Evolutionary conservation across 2,113 vertebrate species (phyloP).

Genomic region (Elanus axillaris): DNA sequence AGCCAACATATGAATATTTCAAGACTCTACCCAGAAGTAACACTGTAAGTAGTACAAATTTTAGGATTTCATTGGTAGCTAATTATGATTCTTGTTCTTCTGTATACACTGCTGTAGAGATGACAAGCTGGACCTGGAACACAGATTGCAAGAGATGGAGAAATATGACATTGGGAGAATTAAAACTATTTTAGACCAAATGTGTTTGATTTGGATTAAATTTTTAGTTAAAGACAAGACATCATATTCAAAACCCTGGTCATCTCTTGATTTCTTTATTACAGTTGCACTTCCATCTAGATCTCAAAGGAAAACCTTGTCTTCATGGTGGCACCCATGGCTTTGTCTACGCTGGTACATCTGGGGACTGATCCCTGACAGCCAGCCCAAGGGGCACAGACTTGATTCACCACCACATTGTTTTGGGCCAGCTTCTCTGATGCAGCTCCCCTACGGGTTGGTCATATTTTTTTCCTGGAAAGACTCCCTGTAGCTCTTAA

Average conservation of each 20-base stretch:
- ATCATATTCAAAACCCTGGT: neutral
- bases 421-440: neutral
- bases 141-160: neutral
- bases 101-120: neutral
- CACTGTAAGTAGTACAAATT: neutral
- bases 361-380: neutral
- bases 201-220: neutral
- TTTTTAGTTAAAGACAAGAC: neutral
- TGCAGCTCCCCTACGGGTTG: rapidly evolving
- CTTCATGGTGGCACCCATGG: neutral
- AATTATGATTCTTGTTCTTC: neutral
- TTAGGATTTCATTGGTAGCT: neutral
- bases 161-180: neutral
- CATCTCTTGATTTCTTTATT: neutral
- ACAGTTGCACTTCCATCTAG: neutral
- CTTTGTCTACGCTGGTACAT: neutral
- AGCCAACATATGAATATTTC: neutral
- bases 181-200: neutral
- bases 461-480: neutral
- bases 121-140: neutral
- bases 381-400: neutral
- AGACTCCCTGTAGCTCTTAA: neutral
- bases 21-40: neutral
- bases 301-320: neutral
- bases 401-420: neutral